These are phyloP conservation scores for Drosophila aff. DNA, from an alignment of 1,140 invertebrate genomes.

Conservation along the genomic window DNA sequence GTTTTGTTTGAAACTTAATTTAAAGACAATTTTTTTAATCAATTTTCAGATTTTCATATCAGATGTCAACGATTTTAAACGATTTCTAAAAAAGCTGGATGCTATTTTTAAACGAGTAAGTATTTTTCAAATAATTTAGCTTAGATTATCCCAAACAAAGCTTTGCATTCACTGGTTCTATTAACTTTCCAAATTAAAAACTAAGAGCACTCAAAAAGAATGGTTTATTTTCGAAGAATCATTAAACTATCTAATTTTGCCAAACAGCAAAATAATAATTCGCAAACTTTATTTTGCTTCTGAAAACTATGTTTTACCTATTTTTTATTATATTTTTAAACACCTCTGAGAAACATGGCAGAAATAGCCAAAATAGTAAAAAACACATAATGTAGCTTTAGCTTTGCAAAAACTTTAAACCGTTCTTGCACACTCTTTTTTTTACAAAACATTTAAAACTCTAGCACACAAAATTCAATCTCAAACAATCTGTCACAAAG, in stretches of 20 bases:
- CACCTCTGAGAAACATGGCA: background rate
- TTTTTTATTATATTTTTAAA: background rate
- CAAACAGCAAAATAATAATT: background rate
- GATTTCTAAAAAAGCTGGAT: background rate
- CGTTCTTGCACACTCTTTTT: background rate
- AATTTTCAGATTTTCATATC: constrained; percentile 11
- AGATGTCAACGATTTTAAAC: background rate
- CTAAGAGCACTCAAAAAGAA: background rate
- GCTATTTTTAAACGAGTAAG: background rate
- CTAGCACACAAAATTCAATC: constrained; percentile 21
- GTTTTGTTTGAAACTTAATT: no score
- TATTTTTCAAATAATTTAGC: background rate
- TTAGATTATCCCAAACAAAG: background rate
- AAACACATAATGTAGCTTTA: background rate
- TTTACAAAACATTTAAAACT: background rate
- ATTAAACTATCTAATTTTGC: no score
- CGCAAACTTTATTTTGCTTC: background rate
- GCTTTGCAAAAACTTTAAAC: background rate
- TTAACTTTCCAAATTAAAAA: background rate
- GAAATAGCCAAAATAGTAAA: background rate
- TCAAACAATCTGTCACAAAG: constrained; percentile 56
- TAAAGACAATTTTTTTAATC: no score
- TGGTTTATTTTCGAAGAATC: background rate
- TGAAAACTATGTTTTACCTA: background rate
- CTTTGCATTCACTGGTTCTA: background rate